phyloP scores from a whole-genome alignment of 2,797 vertebrate species.

The Bovichtus diacanthus region DNA sequence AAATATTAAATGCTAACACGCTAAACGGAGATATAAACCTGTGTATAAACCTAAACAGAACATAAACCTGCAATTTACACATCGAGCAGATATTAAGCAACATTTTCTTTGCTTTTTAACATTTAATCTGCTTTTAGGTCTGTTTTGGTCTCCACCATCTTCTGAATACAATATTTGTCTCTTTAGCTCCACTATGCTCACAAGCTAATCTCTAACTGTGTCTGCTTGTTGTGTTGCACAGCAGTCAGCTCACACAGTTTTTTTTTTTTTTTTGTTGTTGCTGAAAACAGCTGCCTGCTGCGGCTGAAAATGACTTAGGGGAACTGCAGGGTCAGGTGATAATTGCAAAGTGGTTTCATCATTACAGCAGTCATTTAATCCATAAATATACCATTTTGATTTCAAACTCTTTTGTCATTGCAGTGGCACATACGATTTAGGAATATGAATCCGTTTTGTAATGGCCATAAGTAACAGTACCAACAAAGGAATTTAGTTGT shows the following conservation, averaged over 20 bases:
- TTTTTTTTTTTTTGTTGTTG: background rate
- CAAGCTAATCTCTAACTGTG: background rate
- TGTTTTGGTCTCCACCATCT: background rate
- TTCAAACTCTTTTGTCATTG: background rate
- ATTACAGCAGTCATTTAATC: no score
- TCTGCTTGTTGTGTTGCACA: background rate
- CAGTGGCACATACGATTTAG: background rate
- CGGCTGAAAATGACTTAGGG: background rate
- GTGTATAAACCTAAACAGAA: no score
- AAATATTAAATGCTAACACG: no score
- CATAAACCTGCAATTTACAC: no score
- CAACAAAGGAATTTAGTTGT: no score
- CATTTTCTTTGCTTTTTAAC: no score
- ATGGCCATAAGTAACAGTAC: background rate
- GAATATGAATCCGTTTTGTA: background rate
- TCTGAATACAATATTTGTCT: background rate
- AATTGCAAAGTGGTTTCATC: no score
- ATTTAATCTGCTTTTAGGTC: background rate
- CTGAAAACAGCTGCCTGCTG: background rate
- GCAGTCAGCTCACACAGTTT: background rate
- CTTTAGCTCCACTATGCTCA: background rate
- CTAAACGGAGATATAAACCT: no score
- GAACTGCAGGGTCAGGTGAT: no score
- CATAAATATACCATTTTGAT: background rate
- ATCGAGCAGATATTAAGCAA: background rate